Conservation (phyloP, 2,888 invertebrate genomes). For the Colletes collaris region DNA sequence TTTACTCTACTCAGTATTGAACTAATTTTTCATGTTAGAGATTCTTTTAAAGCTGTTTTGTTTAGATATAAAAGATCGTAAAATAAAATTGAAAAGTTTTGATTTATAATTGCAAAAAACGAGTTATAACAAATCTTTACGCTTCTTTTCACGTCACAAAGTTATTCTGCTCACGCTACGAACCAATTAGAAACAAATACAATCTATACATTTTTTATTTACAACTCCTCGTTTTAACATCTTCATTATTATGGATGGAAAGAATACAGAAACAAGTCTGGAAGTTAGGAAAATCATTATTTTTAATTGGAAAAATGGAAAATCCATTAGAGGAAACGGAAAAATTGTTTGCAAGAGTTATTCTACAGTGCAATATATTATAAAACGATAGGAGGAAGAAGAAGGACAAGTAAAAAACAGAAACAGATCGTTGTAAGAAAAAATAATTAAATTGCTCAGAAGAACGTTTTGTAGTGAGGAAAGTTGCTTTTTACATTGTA, state of each 20-base stretch:
- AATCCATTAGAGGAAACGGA: not conserved
- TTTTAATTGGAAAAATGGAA: conserved; percentile 10
- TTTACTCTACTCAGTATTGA: no score
- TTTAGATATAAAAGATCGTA: no score
- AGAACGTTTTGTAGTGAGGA: not conserved
- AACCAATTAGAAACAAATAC: no score
- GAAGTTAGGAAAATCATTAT: conserved; percentile 3
- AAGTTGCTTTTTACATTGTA: not conserved
- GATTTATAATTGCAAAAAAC: not conserved
- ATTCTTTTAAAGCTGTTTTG: not conserved
- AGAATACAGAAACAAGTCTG: not conserved
- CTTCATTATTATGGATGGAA: not conserved
- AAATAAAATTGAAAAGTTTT: not conserved
- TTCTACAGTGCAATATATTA: not conserved
- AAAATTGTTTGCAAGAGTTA: conserved; percentile 11
- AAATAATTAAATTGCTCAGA: conserved; percentile 1
- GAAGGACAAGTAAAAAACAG: not conserved
- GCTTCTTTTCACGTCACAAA: no score
- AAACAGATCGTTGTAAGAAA: not conserved
- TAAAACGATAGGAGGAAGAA: no score
- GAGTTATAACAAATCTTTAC: no score
- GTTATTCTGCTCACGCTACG: no score
- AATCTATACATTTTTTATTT: not conserved
- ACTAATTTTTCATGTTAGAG: no score
- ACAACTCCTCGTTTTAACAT: not conserved